Evolutionary conservation across 2,888 invertebrate species (phyloP), one percentile per base, ranked within the genome.

Genomic region (Cryptocephalus moraei): DNA sequence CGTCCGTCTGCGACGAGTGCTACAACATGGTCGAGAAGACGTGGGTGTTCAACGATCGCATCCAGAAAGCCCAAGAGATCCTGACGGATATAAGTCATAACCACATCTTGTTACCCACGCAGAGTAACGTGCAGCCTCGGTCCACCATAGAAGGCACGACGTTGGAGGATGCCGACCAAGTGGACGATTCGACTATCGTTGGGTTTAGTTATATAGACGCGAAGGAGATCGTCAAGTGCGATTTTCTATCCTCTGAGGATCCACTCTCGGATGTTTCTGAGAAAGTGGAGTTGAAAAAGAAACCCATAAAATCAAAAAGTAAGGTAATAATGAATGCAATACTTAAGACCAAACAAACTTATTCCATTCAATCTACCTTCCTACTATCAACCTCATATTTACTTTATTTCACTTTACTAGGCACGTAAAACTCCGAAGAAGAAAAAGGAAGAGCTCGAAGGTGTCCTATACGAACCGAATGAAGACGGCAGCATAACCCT

Each of bases 1-100:
- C 63, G 13, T 58, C 60, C 42, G 59, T 68, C 9, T 72, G 72
- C 49, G 56, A 59, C 14, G 54, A 61, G 12, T 72, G 72, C 56
- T 62, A 62, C 45, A 66, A 68, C 48, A 64, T 62, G 45, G 68
- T 70, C 11, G 63, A 67, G 43, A 62, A 59, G 45, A 66, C 65
- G 10, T 72, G 70, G 70, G 58, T 62, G 40, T 70, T 69, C 54
- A 62, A 62, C 48, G 62, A 67, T 48, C 61, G 63, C 49, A 63
- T 71, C n/a, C 67, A 68, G 49, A 66, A 64, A 52, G 68, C 70
- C 1, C 72, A 72, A 55, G 62, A 66, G 47, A 52, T 67, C 31
- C 56, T 65, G n/a, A 50, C 49, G 31, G 54, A 60, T n/a, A 39
- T 62, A 8, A 46, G 48, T 34, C 34, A 12, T 33, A 52, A 48